These are phyloP conservation scores for Nasonia longicornis DNA, from an alignment of 1,140 invertebrate genomes.

Conservation along the genomic window DNA sequence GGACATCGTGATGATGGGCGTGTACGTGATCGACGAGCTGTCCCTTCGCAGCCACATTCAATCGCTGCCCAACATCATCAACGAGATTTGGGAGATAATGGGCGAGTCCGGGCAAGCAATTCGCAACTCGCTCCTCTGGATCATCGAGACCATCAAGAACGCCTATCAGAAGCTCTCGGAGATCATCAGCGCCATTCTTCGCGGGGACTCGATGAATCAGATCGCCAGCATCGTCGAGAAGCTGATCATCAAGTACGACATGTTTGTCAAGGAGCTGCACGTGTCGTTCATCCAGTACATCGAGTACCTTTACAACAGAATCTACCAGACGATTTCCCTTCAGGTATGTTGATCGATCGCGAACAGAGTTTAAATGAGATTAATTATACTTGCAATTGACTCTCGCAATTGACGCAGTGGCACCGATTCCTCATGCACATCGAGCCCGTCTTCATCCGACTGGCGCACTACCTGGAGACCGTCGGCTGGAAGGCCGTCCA, in stretches of 20 bases:
- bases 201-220: slow-evolving; percentile 79
- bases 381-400: too few relatives aligned
- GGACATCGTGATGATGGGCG: slow-evolving; percentile 77
- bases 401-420: slow-evolving; percentile 70
- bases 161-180: slow-evolving; percentile 79
- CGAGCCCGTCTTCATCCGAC: slow-evolving; percentile 81
- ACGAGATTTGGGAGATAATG: slow-evolving; percentile 86
- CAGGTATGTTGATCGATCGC: slow-evolving; percentile 60
- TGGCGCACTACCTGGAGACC: slow-evolving; percentile 81
- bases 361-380: too few relatives aligned
- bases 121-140: slow-evolving; percentile 79
- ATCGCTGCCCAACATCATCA: slow-evolving; percentile 81
- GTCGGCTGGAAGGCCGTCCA: slow-evolving; percentile 79
- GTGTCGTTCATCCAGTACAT: slow-evolving; percentile 81
- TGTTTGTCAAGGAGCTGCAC: slow-evolving; percentile 81
- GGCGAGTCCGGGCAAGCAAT: slow-evolving; percentile 84
- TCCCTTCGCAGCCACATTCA: slow-evolving; percentile 82
- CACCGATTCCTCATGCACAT: slow-evolving; percentile 76
- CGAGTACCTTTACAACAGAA: slow-evolving; percentile 78
- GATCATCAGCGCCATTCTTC: slow-evolving; percentile 75
- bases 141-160: slow-evolving; percentile 79
- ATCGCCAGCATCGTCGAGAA: slow-evolving; percentile 77
- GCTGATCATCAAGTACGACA: slow-evolving; percentile 81
- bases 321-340: slow-evolving; percentile 71
- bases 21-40: slow-evolving; percentile 80